Evolutionary conservation across 2,797 vertebrate species (phyloP), one percentile per base, ranked within the genome.

Genomic region (Aulostomus chinensis): DNA sequence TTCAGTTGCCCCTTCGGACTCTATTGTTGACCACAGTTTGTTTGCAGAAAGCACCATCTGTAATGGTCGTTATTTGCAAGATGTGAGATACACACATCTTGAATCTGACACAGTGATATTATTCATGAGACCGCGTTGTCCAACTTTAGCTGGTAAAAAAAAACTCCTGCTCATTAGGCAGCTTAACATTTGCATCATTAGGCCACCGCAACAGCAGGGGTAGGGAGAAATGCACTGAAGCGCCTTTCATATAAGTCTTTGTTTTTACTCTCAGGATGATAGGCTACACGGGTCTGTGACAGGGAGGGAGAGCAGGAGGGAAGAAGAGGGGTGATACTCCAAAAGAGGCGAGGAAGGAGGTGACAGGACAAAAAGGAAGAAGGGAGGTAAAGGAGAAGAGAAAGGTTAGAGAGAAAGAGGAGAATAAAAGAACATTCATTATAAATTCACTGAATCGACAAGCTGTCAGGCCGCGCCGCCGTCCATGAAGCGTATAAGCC

Each of bases 381-480:
- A 56, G 49, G 66, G 35, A 42, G 54, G 32, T 20, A 33, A 56
- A 73, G 57, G 58, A 59, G 62, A 62, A 52, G 42, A 66, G 63
- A 76, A 78, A 83, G 76, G 79, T 75, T 68, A 68, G 59, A 46
- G 51, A 71, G 79, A 78, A 83, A 80, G 66, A 45, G 61, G 58
- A 69, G 72, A 81, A 75, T 75, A 79, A 85, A 86, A 76, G 64
- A 81, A 67, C 60, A 70, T 78, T 82, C 75, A 78, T 83, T 87
- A 85, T 76, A 74, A 80, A 84, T 85, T 87, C 79, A 83, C 80
- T 71, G 76, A 85, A 84, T 88, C 78, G 81, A 88, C 82, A 83
- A 85, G 73, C 84, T 85, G 85, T 85, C 87, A 81, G 68, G 57
- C 71, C 26, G 58, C 8, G 30, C 70, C 25, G 70, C 49, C 43